phyloP scores from a whole-genome alignment of 1,140 invertebrate genomes.

The Microplitis demolitor region DNA sequence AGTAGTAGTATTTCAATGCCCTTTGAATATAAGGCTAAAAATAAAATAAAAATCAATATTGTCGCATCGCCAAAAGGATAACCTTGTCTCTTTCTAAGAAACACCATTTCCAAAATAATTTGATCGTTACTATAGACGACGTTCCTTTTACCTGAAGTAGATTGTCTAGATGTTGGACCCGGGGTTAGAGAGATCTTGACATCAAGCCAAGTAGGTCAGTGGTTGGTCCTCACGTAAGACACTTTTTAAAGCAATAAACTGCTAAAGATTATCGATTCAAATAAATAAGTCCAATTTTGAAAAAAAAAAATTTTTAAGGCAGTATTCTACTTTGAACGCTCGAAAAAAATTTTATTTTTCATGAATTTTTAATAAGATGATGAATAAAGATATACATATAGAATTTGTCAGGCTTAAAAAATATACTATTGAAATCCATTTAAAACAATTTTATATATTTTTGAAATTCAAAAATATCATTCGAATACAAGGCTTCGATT shows the following conservation, averaged over 20 bases:
- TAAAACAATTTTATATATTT: too few relatives aligned
- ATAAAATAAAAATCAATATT: not conserved
- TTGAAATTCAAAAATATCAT: too few relatives aligned
- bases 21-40: not conserved
- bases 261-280: not conserved
- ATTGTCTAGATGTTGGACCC: not conserved
- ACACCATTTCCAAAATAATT: too few relatives aligned
- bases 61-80: not conserved
- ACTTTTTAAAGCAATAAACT: constrained; percentile 4
- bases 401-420: too few relatives aligned
- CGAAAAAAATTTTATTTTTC: too few relatives aligned
- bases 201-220: constrained; percentile 11
- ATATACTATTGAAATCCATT: too few relatives aligned
- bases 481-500: too few relatives aligned
- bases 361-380: too few relatives aligned
- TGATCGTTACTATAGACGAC: not conserved
- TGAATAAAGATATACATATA: too few relatives aligned
- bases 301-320: too few relatives aligned
- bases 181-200: not conserved
- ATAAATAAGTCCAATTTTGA: not conserved
- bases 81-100: not conserved
- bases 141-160: not conserved
- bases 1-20: too few relatives aligned
- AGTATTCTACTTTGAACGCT: too few relatives aligned
- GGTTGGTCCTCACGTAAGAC: not conserved